Conservation (phyloP, 2,888 invertebrate species). For the Euplexia lucipara region DNA sequence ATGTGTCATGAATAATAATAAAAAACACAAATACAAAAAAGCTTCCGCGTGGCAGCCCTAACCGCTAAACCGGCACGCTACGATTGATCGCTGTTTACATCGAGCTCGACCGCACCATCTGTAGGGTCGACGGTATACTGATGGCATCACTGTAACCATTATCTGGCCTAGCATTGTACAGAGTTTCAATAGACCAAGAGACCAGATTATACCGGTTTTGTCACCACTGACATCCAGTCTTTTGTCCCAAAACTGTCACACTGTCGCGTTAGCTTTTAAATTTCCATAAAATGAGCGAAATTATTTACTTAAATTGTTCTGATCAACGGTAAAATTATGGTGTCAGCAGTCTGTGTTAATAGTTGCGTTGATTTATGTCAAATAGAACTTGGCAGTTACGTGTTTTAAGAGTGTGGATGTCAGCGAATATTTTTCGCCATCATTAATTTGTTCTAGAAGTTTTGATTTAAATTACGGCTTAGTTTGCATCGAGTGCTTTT, state of each 20-base stretch:
- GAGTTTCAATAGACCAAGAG: no score
- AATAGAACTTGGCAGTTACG: slow-evolving; percentile 8
- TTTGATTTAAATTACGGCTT: background rate
- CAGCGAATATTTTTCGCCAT: background rate
- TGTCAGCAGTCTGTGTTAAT: slow-evolving; percentile 19
- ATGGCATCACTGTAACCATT: no score
- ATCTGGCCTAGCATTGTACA: no score
- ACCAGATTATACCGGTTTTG: no score
- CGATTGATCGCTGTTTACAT: slow-evolving; percentile 65
- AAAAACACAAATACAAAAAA: slow-evolving; percentile 53
- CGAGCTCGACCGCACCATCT: slow-evolving; percentile 60
- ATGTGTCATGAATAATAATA: slow-evolving; percentile 52
- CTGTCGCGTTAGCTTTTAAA: slow-evolving; percentile 56
- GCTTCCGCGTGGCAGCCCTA: slow-evolving; percentile 53
- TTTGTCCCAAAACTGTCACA: slow-evolving; percentile 50
- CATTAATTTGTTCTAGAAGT: background rate
- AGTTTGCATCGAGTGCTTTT: no score
- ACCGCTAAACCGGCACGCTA: slow-evolving; percentile 44
- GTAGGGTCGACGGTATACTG: background rate
- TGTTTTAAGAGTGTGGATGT: background rate
- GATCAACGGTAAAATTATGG: slow-evolving; percentile 28
- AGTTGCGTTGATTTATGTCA: background rate
- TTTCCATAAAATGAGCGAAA: slow-evolving; percentile 61
- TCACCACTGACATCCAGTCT: no score
- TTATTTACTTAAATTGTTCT: slow-evolving; percentile 57